These are phyloP conservation scores for Hipposideros armiger DNA, from an alignment of 2,113 vertebrate species.

Conservation along the genomic window DNA sequence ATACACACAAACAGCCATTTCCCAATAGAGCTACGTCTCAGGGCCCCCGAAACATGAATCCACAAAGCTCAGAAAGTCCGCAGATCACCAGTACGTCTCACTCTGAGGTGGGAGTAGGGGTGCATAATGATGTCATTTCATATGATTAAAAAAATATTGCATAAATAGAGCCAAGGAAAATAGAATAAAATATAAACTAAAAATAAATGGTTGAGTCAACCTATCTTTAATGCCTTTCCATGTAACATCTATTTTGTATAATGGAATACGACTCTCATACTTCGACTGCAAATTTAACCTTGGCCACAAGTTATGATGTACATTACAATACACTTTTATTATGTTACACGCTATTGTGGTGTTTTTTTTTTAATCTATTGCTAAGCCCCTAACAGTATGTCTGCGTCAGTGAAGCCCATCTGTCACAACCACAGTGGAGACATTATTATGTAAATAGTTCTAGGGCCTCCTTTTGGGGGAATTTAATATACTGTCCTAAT, in stretches of 20 bases:
- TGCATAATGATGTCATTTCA: conserved; percentile 40
- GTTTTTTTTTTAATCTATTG: conserved; percentile 91
- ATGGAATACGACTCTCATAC: conserved; percentile 90
- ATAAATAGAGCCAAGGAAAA: conserved; percentile 85
- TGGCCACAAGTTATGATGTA: conserved; percentile 91
- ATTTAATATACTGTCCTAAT: conserved; percentile 92
- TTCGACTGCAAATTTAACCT: conserved; percentile 91
- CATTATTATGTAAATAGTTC: conserved; percentile 92
- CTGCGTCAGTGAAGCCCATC: conserved; percentile 91
- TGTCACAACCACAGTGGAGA: conserved; percentile 91
- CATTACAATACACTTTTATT: conserved; percentile 91
- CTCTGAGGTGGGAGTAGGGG: neutral
- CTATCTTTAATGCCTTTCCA: conserved; percentile 88
- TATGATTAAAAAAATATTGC: conserved; percentile 65
- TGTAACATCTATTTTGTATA: conserved; percentile 88
- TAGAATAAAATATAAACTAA: conserved; percentile 88
- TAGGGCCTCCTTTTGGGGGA: conserved; percentile 89
- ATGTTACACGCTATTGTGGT: conserved; percentile 90
- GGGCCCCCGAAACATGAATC: neutral
- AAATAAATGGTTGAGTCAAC: conserved; percentile 88
- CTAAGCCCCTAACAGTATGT: conserved; percentile 90
- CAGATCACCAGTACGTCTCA: conserved; percentile 13
- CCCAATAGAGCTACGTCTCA: neutral
- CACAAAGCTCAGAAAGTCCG: neutral
- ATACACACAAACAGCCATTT: conserved; percentile 22